Evolutionary conservation across 2,797 vertebrate genomes (phyloP).

Genomic region (Chaenodraco wilsoni): DNA sequence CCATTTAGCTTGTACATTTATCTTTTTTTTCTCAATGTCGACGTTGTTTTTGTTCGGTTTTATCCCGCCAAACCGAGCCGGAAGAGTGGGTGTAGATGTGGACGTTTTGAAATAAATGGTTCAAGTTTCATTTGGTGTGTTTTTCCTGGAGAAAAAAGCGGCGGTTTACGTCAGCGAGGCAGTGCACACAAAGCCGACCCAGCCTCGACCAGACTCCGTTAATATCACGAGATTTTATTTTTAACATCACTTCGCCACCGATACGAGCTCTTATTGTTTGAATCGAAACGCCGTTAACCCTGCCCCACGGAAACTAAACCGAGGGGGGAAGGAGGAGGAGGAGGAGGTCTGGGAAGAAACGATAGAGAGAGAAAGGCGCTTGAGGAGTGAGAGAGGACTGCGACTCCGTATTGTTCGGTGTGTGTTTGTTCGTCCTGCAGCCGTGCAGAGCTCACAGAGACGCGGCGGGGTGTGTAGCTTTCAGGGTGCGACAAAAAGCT

Average conservation of each 20-base stretch:
- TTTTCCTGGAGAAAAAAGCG: not conserved
- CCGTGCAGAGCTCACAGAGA: conserved; percentile 19
- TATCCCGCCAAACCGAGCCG: not conserved
- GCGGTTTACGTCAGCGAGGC: conserved; percentile 54
- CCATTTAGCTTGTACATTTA: not conserved
- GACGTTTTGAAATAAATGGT: not conserved
- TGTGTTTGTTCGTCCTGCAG: conserved; percentile 51
- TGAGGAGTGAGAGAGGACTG: conserved; percentile 47
- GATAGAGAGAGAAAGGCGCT: conserved; percentile 42
- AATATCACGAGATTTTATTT: not conserved
- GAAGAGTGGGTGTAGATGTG: not conserved
- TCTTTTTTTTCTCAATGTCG: not conserved
- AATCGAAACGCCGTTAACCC: conserved; percentile 61
- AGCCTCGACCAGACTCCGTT: conserved; percentile 37
- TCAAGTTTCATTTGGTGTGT: conserved; percentile 22
- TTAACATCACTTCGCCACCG: not conserved
- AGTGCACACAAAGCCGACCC: conserved; percentile 57
- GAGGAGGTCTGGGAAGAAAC: conserved; percentile 52
- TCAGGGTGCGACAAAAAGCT: conserved; percentile 55
- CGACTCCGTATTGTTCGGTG: conserved; percentile 60
- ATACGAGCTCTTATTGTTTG: conserved; percentile 7
- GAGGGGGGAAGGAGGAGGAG: conserved; percentile 25
- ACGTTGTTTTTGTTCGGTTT: not conserved
- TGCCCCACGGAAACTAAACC: conserved; percentile 72
- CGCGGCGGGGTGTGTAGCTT: conserved; percentile 40